Conservation (phyloP, 2,888 invertebrate species). For the Eugnorisma glareosa region DNA sequence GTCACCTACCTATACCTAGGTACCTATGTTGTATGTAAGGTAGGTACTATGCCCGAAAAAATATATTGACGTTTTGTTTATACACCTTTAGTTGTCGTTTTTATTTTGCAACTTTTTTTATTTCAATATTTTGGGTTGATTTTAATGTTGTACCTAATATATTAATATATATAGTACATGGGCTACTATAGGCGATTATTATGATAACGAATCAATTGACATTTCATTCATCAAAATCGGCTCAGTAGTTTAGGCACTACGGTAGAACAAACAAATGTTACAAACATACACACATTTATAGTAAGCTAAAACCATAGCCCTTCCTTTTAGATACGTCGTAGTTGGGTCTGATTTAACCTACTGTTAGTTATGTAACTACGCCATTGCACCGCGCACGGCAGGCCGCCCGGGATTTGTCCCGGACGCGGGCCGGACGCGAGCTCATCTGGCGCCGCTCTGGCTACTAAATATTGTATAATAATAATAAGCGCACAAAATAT, state of each 20-base stretch:
- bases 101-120: neutral
- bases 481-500: conserved; percentile 48
- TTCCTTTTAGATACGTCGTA: neutral
- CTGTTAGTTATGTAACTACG: conserved; percentile 9
- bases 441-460: conserved; percentile 37
- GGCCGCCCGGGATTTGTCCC: conserved; percentile 50
- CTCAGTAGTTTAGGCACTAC: neutral
- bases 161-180: no score
- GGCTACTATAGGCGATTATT: no score
- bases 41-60: neutral
- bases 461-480: conserved; percentile 37
- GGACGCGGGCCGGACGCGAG: conserved; percentile 37
- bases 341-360: conserved; percentile 3
- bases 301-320: neutral
- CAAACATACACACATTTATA: neutral
- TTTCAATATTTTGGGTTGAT: neutral
- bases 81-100: neutral
- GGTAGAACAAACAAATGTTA: neutral
- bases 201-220: neutral
- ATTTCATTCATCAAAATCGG: neutral
- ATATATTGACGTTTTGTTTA: neutral
- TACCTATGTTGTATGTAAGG: neutral
- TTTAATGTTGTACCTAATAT: neutral
- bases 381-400: conserved; percentile 10
- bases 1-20: no score